Percentiles rank a stretch among this genome's conserved stretches.
Conservation (phyloP, 2,888 invertebrate genomes). For the Linyphia triangularis region DNA sequence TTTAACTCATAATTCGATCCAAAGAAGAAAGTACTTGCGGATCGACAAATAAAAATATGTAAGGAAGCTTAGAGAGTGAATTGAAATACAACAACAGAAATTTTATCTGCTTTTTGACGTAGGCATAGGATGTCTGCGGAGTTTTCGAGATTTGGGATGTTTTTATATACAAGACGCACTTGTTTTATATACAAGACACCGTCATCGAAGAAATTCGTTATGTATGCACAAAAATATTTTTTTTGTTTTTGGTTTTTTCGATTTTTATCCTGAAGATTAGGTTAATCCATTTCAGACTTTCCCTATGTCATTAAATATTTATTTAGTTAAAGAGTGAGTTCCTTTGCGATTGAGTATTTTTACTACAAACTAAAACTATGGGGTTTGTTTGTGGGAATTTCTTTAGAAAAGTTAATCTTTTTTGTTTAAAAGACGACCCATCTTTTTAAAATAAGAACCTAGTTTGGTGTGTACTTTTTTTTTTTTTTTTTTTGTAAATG, state of each 20-base stretch:
- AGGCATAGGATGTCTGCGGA: not conserved
- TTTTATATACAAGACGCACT: too few relatives aligned
- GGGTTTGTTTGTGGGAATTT: not conserved
- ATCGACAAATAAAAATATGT: conserved; percentile 14
- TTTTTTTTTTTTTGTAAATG: too few relatives aligned
- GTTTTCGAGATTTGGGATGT: too few relatives aligned
- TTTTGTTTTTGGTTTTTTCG: conserved; percentile 10
- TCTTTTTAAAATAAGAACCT: not conserved
- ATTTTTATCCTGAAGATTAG: conserved; percentile 15
- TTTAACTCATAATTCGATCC: conserved; percentile 25
- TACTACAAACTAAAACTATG: not conserved
- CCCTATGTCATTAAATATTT: conserved; percentile 46
- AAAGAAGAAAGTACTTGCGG: conserved; percentile 1
- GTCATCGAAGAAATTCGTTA: not conserved
- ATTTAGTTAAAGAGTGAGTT: conserved; percentile 31
- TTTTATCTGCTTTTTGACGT: not conserved
- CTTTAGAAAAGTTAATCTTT: conserved; percentile 4
- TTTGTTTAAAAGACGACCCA: not conserved
- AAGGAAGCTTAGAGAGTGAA: not conserved
- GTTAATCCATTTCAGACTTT: conserved; percentile 21
- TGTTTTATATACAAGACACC: too few relatives aligned
- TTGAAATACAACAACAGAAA: not conserved
- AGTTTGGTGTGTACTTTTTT: too few relatives aligned
- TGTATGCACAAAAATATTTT: not conserved
- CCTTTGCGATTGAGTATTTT: not conserved